Evolutionary conservation across 2,113 vertebrate species (phyloP).

Genomic region (Pachycephala philippinensis): DNA sequence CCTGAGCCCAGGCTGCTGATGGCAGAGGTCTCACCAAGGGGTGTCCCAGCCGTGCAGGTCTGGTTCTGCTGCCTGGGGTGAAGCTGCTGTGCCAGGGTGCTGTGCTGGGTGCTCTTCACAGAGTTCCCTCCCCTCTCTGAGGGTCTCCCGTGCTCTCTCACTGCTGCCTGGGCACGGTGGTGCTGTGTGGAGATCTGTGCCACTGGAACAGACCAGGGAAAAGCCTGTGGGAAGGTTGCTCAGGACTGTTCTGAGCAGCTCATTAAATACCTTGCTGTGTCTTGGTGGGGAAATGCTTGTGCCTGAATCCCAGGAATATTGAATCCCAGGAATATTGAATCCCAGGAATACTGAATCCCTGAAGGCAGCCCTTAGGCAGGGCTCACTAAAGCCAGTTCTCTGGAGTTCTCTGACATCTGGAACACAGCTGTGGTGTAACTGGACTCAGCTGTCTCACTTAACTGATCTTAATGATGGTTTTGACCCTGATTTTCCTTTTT

Average conservation of each 20-base stretch:
- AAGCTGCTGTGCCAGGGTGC: not conserved
- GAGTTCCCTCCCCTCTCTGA: not conserved
- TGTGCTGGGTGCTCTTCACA: not conserved
- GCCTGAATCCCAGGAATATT: not conserved
- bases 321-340: not conserved
- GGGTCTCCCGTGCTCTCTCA: not conserved
- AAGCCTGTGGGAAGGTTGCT: not conserved
- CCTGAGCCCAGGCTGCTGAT: not conserved
- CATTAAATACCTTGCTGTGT: not conserved
- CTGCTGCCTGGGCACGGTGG: not conserved
- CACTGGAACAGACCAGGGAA: not conserved
- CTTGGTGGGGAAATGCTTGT: not conserved
- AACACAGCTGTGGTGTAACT: not conserved
- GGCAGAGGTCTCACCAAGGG: not conserved
- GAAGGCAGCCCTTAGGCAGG: not conserved
- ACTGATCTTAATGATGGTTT: not conserved
- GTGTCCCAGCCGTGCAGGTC: accelerated
- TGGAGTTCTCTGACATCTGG: not conserved
- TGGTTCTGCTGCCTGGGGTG: accelerated
- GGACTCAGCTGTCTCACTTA: not conserved
- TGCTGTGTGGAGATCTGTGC: not conserved
- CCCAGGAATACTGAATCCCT: too few species aligned
- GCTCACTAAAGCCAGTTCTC: not conserved
- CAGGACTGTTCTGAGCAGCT: not conserved
- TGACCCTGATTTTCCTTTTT: not conserved